Base-by-base conservation (phyloP, 2,888 invertebrate genomes). In the Heteromyza rotundicornis region DNA sequence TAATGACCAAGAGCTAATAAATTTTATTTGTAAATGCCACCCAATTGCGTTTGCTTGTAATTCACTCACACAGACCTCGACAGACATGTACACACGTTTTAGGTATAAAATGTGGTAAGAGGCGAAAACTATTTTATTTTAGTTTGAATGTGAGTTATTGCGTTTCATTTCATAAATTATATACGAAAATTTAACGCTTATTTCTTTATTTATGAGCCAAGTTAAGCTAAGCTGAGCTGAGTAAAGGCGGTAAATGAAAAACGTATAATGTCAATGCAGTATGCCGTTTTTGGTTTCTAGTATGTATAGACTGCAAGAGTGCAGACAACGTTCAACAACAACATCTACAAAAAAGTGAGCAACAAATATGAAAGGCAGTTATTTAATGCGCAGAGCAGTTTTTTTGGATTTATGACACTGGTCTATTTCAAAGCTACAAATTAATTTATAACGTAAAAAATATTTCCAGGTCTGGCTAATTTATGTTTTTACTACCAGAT, bases 131-230 rank as follows among this genome's bases (percentile, higher is more conserved):
- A 40, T 49, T 24, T 51, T 51, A 32, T 36, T 40, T 40, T 51
- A 36, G 35, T 14, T 22, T 40, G 47, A 50, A 35, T 36, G 60
- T 60, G 60, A 60, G 55, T 60, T 55, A 60, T 60, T 60, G 54
- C 32, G 60, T 60, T 60, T 32, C 55, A 55, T 35, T 50, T 55
- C 60, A 55, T 60, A 60, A 60, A 60, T 60, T 60, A 55, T 55
- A 60, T 55, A 55, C 55, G 59, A 47, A 17, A 55, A 20, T 59
- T 60, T 47, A 55, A 60, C 60, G 60, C 49, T 60, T 55, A 55
- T 54, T 55, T 50, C 60, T 55, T 60, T 55, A 60, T 60, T 60
- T 60, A 60, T 49, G 60, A 55, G 49, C 55, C 22, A 14, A 23
- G 16, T 35, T 32, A 12, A 32, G 12, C 32, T 12, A 12, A 32